Evolutionary conservation across 2,888 invertebrate genomes (phyloP), one percentile per base, ranked within the genome.

Genomic region (Oscheius myriophilus): DNA sequence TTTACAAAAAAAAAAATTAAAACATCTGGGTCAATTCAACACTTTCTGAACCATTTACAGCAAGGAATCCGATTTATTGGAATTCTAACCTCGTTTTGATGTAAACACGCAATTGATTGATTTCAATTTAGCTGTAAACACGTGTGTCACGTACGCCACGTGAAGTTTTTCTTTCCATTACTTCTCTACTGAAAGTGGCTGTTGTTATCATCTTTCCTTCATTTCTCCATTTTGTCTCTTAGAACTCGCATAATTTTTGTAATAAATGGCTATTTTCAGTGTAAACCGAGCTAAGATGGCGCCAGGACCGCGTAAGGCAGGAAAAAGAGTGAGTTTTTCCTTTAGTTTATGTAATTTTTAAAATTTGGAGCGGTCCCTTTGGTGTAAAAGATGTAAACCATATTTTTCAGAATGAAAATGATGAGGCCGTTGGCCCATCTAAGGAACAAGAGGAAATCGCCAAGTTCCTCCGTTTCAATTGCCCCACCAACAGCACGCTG

Each of bases 401-500:
- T 21, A 41, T 53, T 41, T n/a, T 63, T 63, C 25, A 63, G 63
- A 39, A n/a, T 11, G 52, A 53, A 16, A 52, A 23, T 21, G 51
- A 49, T 7, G 51, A 51, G 42, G 25, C 23, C 12, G 41, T 45
- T 39, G 25, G 54, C 55, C 57, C 73, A 59, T 62, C 67, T 12
- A 79, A 79, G 26, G 71, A 76, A 49, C 96, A 97, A 87, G 94
- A 94, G 87, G 91, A 92, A 0, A 91, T 98, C 54, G 97, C 96
- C 0, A 94, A 94, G 87, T 96, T 94, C 92, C 89, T 98, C 82
- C 92, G 94, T 65, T 93, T 93, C 78, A 95, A 95, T 88, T 92
- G 96, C 26, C 94, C 93, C 43, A 93, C 92, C 2, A 96, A 96
- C 89, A 94, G 93, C 87, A 96, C 96, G 0, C 96, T 95, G 88